Conservation (phyloP, 2,797 vertebrate genomes). For the Dermochelys coriacea region DNA sequence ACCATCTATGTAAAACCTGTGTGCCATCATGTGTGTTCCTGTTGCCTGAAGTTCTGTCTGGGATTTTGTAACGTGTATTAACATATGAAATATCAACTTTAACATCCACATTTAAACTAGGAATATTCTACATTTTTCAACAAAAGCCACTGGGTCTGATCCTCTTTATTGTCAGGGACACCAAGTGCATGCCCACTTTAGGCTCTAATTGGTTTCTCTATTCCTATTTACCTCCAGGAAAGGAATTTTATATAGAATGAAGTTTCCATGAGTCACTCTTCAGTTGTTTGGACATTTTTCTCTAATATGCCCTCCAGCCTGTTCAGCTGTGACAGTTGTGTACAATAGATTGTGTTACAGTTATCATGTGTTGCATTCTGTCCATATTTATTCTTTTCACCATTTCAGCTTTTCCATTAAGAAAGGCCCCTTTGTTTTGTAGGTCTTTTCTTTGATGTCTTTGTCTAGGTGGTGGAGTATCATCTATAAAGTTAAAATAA, state of each 20-base stretch:
- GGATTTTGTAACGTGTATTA: background rate
- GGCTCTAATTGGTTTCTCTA: background rate
- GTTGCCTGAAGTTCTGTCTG: background rate
- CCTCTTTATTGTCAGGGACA: background rate
- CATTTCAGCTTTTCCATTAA: background rate
- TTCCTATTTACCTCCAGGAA: rapidly evolving
- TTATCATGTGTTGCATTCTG: background rate
- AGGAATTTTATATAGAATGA: background rate
- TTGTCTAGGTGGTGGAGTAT: background rate
- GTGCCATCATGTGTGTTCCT: background rate
- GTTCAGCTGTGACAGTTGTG: background rate
- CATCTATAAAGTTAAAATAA: background rate
- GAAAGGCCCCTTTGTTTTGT: constrained; percentile 13
- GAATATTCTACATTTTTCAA: background rate
- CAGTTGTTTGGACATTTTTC: background rate
- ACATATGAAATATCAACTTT: background rate
- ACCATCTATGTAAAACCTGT: too few species aligned
- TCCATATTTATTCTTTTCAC: background rate
- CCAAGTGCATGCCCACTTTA: background rate
- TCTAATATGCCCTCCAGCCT: background rate
- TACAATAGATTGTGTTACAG: background rate
- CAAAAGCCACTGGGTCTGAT: background rate
- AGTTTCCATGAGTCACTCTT: background rate
- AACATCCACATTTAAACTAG: background rate
- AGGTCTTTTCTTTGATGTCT: background rate